phyloP scores from a whole-genome alignment of 2,888 invertebrate species.

The Standfussiana lucernea region DNA sequence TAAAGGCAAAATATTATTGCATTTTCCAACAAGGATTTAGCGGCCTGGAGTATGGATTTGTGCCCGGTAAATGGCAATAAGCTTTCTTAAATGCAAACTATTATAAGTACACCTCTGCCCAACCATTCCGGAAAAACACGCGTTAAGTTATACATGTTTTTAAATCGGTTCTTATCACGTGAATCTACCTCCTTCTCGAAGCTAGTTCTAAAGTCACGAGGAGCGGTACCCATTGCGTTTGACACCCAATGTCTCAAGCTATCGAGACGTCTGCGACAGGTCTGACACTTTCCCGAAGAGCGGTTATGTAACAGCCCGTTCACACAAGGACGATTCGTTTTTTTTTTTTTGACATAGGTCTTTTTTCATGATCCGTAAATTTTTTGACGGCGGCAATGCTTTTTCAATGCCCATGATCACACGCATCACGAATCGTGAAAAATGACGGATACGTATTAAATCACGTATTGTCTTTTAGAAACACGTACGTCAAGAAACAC shows the following conservation, averaged over 20 bases:
- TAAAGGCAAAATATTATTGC: neutral
- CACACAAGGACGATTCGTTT: no score
- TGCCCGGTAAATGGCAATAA: neutral
- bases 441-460: no score
- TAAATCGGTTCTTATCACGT: constrained; percentile 3
- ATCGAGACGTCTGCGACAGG: constrained; percentile 1
- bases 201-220: neutral
- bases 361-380: no score
- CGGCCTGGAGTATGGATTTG: neutral
- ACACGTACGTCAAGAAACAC: no score
- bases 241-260: constrained; percentile 19
- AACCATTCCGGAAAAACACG: neutral
- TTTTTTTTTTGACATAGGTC: no score
- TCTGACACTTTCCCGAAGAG: neutral
- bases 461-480: no score
- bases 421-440: no score
- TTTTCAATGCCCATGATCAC: no score
- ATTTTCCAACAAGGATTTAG: neutral
- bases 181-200: neutral
- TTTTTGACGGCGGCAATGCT: no score
- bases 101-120: neutral
- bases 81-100: neutral
- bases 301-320: constrained; percentile 1
- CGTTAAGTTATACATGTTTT: neutral
- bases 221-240: constrained; percentile 4